Conservation (phyloP, 2,888 invertebrate genomes). For the Cerastis leucographa region DNA sequence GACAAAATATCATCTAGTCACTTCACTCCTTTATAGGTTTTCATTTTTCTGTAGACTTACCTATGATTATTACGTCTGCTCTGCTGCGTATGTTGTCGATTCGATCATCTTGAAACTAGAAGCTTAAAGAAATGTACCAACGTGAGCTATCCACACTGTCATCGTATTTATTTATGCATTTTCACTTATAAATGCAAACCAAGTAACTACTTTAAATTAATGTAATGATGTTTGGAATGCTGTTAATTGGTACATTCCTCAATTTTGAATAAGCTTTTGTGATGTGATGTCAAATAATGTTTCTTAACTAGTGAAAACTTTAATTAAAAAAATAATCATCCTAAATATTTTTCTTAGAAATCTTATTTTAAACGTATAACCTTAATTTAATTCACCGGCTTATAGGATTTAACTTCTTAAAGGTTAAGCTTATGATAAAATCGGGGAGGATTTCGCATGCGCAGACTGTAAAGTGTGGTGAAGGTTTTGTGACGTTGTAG, state of each 20-base stretch:
- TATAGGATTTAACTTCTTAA: conserved; percentile 63
- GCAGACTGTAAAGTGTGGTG: conserved; percentile 82
- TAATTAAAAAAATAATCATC: conserved; percentile 73
- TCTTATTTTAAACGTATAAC: conserved; percentile 64
- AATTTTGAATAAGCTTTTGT: conserved; percentile 87
- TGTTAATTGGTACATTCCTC: conserved; percentile 85
- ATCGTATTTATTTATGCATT: conserved; percentile 27
- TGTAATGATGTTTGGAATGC: conserved; percentile 19
- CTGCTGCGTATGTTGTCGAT: conserved; percentile 90
- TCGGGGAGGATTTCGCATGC: conserved; percentile 84
- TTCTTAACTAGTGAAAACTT: conserved; percentile 75
- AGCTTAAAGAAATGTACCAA: conserved; percentile 87
- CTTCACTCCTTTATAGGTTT: conserved; percentile 86
- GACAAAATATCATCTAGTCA: conserved; percentile 82
- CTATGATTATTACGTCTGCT: conserved; percentile 88
- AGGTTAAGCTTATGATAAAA: conserved; percentile 56
- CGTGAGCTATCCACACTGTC: conserved; percentile 44
- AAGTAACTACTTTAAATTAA: background rate
- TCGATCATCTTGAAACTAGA: conserved; percentile 86
- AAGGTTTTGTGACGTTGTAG: conserved; percentile 84
- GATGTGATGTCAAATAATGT: conserved; percentile 87
- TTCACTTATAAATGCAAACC: conserved; percentile 1
- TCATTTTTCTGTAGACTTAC: conserved; percentile 88
- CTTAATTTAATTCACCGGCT: conserved; percentile 68
- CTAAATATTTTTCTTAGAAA: conserved; percentile 70